A percentile compares a stretch with the other conserved stretches of the same genome.
Evolutionary conservation across 2,888 invertebrate genomes (phyloP).

Genomic region (Hydropsyche betteni): DNA sequence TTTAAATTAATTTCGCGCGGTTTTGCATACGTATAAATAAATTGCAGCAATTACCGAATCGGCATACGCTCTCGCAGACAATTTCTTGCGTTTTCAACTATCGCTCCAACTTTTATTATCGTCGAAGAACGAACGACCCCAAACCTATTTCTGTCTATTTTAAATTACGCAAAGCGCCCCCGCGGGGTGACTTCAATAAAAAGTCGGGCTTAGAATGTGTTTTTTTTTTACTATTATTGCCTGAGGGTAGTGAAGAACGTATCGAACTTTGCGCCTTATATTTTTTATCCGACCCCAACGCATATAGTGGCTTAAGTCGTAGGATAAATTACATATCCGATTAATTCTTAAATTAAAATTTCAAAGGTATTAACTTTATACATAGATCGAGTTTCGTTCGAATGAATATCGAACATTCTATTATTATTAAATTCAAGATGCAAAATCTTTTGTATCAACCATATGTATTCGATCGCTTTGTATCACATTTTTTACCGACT

Average conservation of each 20-base stretch:
- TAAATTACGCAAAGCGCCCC: conserved; percentile 49
- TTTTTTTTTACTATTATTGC: conserved; percentile 49
- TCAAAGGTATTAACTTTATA: not conserved
- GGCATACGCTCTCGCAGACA: conserved; percentile 21
- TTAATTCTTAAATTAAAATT: conserved; percentile 29
- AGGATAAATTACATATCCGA: conserved; percentile 39
- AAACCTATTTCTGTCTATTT: conserved; percentile 45
- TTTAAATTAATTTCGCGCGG: conserved; percentile 49
- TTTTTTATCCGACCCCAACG: conserved; percentile 26
- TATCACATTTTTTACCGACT: too few relatives aligned
- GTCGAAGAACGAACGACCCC: conserved; percentile 8
- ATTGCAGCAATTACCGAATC: conserved; percentile 44
- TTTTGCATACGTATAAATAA: conserved; percentile 46
- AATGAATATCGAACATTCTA: too few relatives aligned
- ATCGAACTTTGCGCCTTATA: conserved; percentile 18
- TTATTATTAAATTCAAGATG: too few relatives aligned
- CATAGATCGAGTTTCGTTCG: not conserved
- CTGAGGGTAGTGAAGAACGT: conserved; percentile 41
- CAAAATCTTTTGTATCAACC: too few relatives aligned
- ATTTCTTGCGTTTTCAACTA: conserved; percentile 34
- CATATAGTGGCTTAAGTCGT: not conserved
- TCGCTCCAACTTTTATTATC: conserved; percentile 48
- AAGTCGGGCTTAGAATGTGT: conserved; percentile 50
- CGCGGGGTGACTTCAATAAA: conserved; percentile 51
- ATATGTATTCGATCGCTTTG: too few relatives aligned